A percentile compares a stretch with the other conserved stretches of the same genome.
phyloP scores from a whole-genome alignment of 2,113 vertebrate genomes.

The Macaca fascicularis region DNA sequence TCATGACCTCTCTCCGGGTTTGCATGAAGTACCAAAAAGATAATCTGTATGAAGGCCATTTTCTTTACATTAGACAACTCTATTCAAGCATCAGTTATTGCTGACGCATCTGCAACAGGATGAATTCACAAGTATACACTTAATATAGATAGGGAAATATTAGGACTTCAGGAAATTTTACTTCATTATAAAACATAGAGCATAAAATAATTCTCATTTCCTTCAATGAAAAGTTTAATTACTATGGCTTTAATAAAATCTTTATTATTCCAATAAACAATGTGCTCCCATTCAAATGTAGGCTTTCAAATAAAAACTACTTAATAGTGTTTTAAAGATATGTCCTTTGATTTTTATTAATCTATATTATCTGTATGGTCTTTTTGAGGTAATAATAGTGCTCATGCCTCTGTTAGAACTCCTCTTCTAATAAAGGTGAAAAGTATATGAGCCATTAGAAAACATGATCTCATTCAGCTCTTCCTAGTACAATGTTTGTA shows the following conservation, averaged over 20 bases:
- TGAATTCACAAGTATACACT: not conserved
- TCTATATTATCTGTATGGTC: not conserved
- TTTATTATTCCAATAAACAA: not conserved
- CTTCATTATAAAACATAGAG: conserved; percentile 17
- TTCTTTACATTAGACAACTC: not conserved
- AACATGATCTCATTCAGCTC: not conserved
- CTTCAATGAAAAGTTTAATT: not conserved
- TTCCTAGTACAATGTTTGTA: not conserved
- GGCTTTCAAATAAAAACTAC: not conserved
- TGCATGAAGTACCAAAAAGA: not conserved
- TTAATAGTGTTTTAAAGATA: not conserved
- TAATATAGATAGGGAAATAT: not conserved
- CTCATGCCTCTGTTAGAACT: not conserved
- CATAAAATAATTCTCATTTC: not conserved
- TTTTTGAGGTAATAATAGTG: not conserved
- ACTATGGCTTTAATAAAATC: not conserved
- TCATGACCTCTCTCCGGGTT: not conserved
- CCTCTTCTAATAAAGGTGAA: not conserved
- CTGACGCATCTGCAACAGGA: not conserved
- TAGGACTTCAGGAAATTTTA: not conserved
- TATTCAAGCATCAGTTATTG: not conserved
- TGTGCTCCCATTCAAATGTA: not conserved
- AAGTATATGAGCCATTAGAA: not conserved
- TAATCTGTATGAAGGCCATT: not conserved
- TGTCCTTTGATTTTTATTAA: not conserved